Evolutionary conservation across 1,140 invertebrate species (phyloP).

Genomic region (Maniola jurtina): DNA sequence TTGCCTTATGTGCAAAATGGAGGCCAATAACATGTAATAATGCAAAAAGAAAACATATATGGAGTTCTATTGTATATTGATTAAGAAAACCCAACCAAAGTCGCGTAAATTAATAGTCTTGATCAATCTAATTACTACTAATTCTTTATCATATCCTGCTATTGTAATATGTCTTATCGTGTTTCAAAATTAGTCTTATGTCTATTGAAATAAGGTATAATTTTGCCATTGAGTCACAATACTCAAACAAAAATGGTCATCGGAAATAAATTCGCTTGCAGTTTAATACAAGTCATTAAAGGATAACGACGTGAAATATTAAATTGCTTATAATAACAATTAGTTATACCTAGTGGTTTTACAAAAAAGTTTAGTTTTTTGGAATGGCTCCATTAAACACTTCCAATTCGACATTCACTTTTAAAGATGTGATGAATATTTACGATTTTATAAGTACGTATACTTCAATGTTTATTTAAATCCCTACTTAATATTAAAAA

Average conservation of each 20-base stretch:
- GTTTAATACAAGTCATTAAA: not conserved
- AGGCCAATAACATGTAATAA: too few relatives aligned
- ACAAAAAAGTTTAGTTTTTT: not conserved
- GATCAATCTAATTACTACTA: conserved; percentile 24
- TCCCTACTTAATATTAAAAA: too few relatives aligned
- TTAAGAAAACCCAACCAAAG: not conserved
- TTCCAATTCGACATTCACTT: not conserved
- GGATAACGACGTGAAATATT: conserved; percentile 1
- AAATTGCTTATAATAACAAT: not conserved
- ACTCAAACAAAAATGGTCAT: not conserved
- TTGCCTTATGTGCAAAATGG: too few relatives aligned
- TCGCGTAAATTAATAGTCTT: conserved; percentile 6
- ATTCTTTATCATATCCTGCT: conserved; percentile 28
- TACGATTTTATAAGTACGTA: conserved; percentile 28
- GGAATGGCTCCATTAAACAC: conserved; percentile 15
- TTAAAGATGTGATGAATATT: conserved; percentile 18
- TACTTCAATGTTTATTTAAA: not conserved
- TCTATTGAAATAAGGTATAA: not conserved
- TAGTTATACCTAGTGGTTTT: not conserved
- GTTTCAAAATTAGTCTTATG: conserved; percentile 1
- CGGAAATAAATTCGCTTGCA: not conserved
- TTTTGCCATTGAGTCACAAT: conserved; percentile 1
- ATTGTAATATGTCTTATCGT: not conserved
- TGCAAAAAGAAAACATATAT: not conserved
- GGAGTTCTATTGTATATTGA: not conserved